Evolutionary conservation across 2,888 invertebrate genomes (phyloP), one percentile per base, ranked within the genome.

Genomic region (Ophion slaviceki): DNA sequence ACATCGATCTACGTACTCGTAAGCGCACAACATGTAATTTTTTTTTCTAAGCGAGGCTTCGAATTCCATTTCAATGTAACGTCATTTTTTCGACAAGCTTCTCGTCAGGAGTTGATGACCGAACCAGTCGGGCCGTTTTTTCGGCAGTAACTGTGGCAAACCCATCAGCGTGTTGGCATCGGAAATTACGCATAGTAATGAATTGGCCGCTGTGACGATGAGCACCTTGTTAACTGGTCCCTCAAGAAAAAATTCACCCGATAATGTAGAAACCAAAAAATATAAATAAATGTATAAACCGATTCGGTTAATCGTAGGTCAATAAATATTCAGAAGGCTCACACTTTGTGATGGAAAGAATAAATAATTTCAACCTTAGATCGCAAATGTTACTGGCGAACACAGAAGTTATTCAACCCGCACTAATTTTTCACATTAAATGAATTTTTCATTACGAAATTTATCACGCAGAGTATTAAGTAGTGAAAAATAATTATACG

Each of bases 151-250:
- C 36, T 83, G 79, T 66, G 81, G 82, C 47, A 85, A 82, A 20
- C 80, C 70, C 82, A 78, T 82, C 70, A 86, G 62, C 40, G 85
- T 70, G 53, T 85, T 80, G 47, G 71, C 86, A 77, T 86, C 86
- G 62, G 87, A 84, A 75, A 87, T 87, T 20, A 87, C 85, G 85
- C 85, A 87, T 14, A 87, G 72, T 17, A 87, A 67, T n/a, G 85
- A 81, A 64, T 87, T 87, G 7, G 80, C 72, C 72, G 77, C 45
- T 75, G 76, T 53, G 79, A 45, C 17, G 76, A 67, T 40, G 75
- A 71, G 66, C 64, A 74, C 20, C 68, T 78, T 17, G 80, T 77
- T 32, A 81, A 76, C 47, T 74, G 78, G 47, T 79, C 75, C 14
- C 62, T 79, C 62, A 75, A 66, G 28, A 76, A 47, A 45, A n/a